Evolutionary conservation across 2,888 invertebrate genomes (phyloP), one percentile per base, ranked within the genome.

Genomic region (Papilio elwesi): DNA sequence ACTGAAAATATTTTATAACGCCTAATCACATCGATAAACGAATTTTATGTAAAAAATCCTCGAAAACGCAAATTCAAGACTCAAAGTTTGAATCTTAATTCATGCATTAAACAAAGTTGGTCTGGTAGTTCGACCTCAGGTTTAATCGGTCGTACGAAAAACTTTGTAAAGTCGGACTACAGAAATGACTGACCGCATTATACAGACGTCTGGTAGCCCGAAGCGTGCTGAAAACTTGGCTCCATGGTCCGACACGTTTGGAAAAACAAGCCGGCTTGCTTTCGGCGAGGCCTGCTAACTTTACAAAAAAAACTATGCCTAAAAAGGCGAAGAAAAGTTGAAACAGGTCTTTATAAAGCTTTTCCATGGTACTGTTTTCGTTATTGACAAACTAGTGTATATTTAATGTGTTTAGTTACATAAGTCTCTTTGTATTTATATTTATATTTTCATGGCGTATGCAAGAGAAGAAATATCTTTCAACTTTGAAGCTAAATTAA

Each of bases 161-260:
- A 62, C 59, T 62, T 62, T 43, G 43, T 43, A 43, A 62, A 43
- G 43, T 62, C 59, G 43, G 12, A 43, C 43, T 59, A 59, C 65
- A 51, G 36, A 64, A 65, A 65, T 36, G 65, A 65, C 51, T 62
- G 43, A 62, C 59, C 59, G 59, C 57, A 12, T 49, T 48, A 53
- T 53, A 53, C 4, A 53, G 9, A 15, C 53, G 11, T 64, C 48
- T 49, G 51, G 13, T 51, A 36, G 51, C 65, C 38, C 51, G 65
- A 16, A 51, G 51, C 49, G 65, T 51, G 48, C 13, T 49, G 49
- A 65, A 65, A 65, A 52, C 65, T 65, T 51, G 49, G 65, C 36
- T 49, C 65, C 51, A 51, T 36, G 49, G 13, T 51, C 36, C 36
- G 49, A 65, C 65, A 65, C 49, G 51, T 51, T 36, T 36, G 36